Base-by-base conservation (phyloP, 2,797 vertebrate species). In the Pseudocheirus occidentalis region DNA sequence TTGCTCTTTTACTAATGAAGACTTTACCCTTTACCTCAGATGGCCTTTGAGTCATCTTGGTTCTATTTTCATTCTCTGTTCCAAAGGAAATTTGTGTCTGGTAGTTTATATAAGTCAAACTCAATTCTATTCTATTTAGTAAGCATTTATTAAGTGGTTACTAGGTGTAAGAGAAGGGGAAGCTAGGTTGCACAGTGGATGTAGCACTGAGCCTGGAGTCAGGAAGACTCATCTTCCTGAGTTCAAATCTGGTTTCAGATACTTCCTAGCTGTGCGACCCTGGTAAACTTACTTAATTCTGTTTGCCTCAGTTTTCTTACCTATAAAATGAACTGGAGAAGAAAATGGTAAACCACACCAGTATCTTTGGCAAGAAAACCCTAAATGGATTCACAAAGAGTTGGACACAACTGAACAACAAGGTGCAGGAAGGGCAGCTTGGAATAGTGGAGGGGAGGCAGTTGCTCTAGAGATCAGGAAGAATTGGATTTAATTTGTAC, bases 1-100 rank as follows among this genome's bases (percentile, higher is more conserved):
- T 56, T 55, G 29, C 16, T 58, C 57, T 58, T 93, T 94, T 92
- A 28, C 57, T 94, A 73, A 28, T 55, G 89, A 93, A 91, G 18
- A 57, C 40, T 87, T n/a, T 53, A 6, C 24, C 34, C 12, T 11
- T 95, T 89, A 29, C 92, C 53, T 66, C 53, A n/a, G 54, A 18
- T 3, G 3, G 21, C 50, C 14, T 40, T 46, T 94, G 31, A 40
- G 28, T 54, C 13, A 4, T 31, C 6, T n/a, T 28, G 40, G 27
- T 92, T 92, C 87, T 21, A 29, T 87, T 13, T 87, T 59, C 24
- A 90, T 56, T 87, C 21, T 27, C 56, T 62, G 34, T 93, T 7
- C 62, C 27, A 56, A 34, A 53, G 91, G 56, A 66, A 11, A 29
- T 95, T 46, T 92, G 40, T 87, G 89, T 73, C 53, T 27, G 34